Evolutionary conservation across 1,140 invertebrate species (phyloP), one percentile per base, ranked within the genome.

Genomic region (Zaprionus capensis): DNA sequence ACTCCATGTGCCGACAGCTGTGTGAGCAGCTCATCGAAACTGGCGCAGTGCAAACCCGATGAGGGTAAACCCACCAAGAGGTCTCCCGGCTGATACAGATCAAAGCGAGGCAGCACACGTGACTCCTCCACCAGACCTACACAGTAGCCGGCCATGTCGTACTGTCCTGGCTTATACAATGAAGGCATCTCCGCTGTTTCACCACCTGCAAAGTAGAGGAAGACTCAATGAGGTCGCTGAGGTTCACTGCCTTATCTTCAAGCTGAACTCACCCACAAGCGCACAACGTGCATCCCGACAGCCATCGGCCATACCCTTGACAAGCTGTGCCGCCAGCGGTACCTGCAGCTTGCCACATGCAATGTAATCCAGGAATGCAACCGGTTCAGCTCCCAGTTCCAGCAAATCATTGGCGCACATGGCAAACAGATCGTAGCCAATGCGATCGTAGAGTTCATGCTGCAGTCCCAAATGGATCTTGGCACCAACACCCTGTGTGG

Each of bases 391-490:
- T 22, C 98, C 98, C 78, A 98, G 96, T 46, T 97, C 98, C 22
- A 99, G 93, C 56, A 99, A 95, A 93, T 99, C 98, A 94, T 99
- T 99, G 3, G 98, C 98, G 92, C 98, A 99, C 97, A 99, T 99
- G 11, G 98, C 99, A 11, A 99, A 98, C 36, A 99, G 94, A 94
- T 99, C 99, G 82, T 98, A 96, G 2, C 99, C 99, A 66, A 99
- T 95, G 1, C 96, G 97, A 76, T 96, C 94, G 91, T 98, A 98
- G 56, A 96, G 95, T 22, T 95, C 94, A 64, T 95, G 95, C 65
- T 95, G 94, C 87, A 98, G 95, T 1, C 98, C 98, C 81, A 99
- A 95, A 95, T 98, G 97, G 12, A 99, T 94, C 93, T 99, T 99
- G 1, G 97, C 98, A 5, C 98, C 98, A 70, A 99, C 97, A 97